phyloP scores from a whole-genome alignment of 2,888 invertebrate species.

The Amorpha juglandis region DNA sequence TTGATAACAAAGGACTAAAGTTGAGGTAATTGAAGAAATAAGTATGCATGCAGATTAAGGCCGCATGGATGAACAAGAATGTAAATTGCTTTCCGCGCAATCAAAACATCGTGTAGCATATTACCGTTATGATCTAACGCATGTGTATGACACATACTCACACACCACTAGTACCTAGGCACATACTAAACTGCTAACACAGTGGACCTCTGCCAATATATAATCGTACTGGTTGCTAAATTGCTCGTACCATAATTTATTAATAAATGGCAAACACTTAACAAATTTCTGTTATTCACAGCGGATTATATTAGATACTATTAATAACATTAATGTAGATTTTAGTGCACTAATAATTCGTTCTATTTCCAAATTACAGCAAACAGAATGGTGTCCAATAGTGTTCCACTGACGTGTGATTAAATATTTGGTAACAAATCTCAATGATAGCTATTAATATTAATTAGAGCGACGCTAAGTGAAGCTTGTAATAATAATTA shows the following conservation, averaged over 20 bases:
- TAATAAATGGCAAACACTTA: constrained; percentile 38
- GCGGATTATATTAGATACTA: constrained; percentile 14
- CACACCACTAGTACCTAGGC: neutral
- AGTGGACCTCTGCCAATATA: constrained; percentile 41
- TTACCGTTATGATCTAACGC: constrained; percentile 1
- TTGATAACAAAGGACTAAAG: constrained; percentile 17
- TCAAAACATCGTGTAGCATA: neutral
- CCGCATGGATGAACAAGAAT: neutral
- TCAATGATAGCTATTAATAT: constrained; percentile 18
- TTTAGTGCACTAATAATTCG: constrained; percentile 33
- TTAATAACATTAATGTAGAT: constrained; percentile 12
- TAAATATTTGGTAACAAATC: constrained; percentile 23
- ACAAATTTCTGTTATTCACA: constrained; percentile 2
- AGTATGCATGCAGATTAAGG: neutral
- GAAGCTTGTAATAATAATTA: constrained; percentile 53
- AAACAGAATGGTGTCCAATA: too few species aligned
- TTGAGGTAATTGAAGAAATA: neutral
- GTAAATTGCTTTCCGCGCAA: neutral
- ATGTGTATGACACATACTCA: neutral
- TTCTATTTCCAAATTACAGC: constrained; percentile 35
- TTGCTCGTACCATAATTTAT: constrained; percentile 43
- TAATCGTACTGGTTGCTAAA: constrained; percentile 35
- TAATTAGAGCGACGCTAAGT: constrained; percentile 36
- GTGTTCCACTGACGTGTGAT: constrained; percentile 16
- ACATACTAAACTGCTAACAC: constrained; percentile 45